phyloP scores from a whole-genome alignment of 1,140 invertebrate species.

The Pararge aegeria region DNA sequence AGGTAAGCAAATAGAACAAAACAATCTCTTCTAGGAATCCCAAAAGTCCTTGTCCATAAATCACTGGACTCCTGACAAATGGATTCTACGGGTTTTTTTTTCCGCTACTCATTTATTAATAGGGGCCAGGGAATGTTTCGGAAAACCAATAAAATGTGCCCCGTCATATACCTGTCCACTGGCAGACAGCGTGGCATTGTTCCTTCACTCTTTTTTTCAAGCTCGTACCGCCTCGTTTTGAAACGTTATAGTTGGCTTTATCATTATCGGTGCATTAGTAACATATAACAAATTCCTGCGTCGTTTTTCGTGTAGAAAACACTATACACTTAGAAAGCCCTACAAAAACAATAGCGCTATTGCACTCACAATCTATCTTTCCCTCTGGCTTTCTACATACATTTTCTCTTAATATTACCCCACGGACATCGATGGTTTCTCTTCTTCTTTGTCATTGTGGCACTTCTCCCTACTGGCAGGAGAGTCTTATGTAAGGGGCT shows the following conservation, averaged over 20 bases:
- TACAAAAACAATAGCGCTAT: no score
- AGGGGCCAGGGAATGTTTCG: slow-evolving; percentile 73
- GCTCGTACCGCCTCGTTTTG: slow-evolving; percentile 35
- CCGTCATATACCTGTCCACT: slow-evolving; percentile 76
- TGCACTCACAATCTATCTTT: no score
- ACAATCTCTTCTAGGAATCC: slow-evolving; percentile 71
- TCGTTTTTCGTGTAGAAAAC: no score
- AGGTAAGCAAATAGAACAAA: slow-evolving; percentile 78
- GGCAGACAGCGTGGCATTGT: slow-evolving; percentile 76
- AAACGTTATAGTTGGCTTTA: slow-evolving; percentile 25
- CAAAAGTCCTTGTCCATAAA: slow-evolving; percentile 71
- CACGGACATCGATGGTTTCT: no score
- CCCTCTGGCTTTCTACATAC: no score
- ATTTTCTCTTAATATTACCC: no score
- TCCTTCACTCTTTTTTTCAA: slow-evolving; percentile 56
- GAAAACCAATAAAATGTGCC: slow-evolving; percentile 79
- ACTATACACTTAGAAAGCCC: no score
- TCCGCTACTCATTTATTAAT: slow-evolving; percentile 77
- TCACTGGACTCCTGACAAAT: slow-evolving; percentile 74
- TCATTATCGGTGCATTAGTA: no score
- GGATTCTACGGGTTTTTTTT: slow-evolving; percentile 76
- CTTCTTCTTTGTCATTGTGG: no score
- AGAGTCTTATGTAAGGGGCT: no score
- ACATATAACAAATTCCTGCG: no score
- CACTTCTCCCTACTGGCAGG: no score